Conservation (phyloP, 2,113 vertebrate genomes). For the Alligator sinensis region DNA sequence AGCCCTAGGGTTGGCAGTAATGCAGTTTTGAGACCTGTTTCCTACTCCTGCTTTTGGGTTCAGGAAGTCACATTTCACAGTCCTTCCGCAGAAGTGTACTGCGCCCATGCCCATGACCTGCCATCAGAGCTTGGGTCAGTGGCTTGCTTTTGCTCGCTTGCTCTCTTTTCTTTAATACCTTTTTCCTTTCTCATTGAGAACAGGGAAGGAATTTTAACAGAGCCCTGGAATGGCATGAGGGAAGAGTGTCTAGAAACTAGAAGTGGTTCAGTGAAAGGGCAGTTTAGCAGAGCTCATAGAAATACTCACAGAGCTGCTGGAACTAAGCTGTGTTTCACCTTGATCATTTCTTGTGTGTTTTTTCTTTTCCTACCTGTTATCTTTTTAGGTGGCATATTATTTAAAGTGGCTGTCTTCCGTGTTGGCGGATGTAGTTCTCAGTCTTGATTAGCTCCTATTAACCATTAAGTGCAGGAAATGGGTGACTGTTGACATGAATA, state of each 20-base stretch:
- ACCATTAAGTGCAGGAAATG: neutral
- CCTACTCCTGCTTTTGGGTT: neutral
- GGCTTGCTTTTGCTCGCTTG: neutral
- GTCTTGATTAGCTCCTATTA: neutral
- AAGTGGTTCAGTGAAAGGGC: neutral
- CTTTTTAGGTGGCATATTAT: neutral
- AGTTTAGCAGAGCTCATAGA: neutral
- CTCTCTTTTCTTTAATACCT: neutral
- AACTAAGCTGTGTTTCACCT: neutral
- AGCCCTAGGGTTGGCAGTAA: neutral
- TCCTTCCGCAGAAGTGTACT: neutral
- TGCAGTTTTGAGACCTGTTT: neutral
- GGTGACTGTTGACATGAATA: neutral
- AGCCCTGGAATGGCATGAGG: neutral
- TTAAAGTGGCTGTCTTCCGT: neutral
- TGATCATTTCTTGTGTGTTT: neutral
- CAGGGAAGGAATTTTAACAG: neutral
- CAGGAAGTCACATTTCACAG: neutral
- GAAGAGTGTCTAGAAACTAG: neutral
- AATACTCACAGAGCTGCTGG: neutral
- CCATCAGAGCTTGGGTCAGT: neutral
- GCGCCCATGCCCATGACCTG: neutral
- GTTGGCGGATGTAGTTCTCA: neutral
- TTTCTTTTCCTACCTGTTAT: neutral
- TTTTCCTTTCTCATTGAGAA: neutral